phyloP scores from a whole-genome alignment of 2,888 invertebrate species.

The Scaptomyza cyrtandrae region DNA sequence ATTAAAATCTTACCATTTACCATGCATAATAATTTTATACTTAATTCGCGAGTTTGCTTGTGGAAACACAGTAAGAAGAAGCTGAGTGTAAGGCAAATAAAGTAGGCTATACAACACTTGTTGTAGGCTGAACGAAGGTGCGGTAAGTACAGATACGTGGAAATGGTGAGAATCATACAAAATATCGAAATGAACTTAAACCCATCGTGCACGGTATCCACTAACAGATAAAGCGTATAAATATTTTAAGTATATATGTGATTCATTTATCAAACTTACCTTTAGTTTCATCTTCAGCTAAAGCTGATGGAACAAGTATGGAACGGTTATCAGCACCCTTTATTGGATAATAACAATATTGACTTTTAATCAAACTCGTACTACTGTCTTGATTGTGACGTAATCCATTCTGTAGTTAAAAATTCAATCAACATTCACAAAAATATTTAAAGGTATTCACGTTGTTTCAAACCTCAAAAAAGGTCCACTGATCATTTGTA shows the following conservation, averaged over 20 bases:
- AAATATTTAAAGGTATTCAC: not conserved
- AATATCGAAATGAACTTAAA: constrained; percentile 86
- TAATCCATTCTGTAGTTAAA: constrained; percentile 11
- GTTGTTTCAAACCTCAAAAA: constrained; percentile 25
- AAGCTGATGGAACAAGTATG: constrained; percentile 10
- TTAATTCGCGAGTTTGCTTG: too few species aligned
- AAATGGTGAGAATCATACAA: constrained; percentile 88
- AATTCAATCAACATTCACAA: not conserved
- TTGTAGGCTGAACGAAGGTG: not conserved
- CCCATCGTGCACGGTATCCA: constrained; percentile 86
- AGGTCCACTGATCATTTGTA: constrained; percentile 29
- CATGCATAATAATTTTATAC: too few species aligned
- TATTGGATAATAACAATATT: constrained; percentile 19
- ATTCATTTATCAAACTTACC: not conserved
- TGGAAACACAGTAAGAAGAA: not conserved
- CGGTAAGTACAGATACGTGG: constrained; percentile 14
- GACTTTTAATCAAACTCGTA: not conserved
- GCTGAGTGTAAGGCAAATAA: constrained; percentile 9
- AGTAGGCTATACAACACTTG: constrained; percentile 13
- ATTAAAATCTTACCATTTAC: not conserved
- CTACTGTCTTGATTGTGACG: not conserved
- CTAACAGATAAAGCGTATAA: constrained; percentile 56
- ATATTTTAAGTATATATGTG: too few species aligned
- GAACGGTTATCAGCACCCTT: not conserved
- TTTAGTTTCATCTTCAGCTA: too few species aligned